These are phyloP conservation scores for Myrmecophaga tridactyla DNA, from an alignment of 2,113 vertebrate species.

Conservation along the genomic window DNA sequence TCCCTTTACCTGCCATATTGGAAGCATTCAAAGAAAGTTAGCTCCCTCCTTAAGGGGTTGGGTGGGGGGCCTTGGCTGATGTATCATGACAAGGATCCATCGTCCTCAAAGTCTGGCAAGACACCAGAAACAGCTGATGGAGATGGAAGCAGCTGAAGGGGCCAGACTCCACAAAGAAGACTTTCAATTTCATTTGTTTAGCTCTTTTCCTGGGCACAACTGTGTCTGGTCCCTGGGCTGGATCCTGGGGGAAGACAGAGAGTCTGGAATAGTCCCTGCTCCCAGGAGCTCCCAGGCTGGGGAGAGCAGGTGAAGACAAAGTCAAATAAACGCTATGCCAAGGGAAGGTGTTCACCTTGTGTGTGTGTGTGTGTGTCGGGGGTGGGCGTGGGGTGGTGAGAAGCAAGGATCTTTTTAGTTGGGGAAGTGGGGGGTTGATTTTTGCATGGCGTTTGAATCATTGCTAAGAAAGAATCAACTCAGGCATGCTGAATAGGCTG, in stretches of 20 bases:
- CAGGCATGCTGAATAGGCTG: not conserved
- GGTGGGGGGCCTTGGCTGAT: too few relatives aligned
- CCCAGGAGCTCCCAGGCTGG: not conserved
- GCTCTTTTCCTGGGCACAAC: not conserved
- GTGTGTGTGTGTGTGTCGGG: too few relatives aligned
- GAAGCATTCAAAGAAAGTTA: not conserved
- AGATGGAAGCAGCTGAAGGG: not conserved
- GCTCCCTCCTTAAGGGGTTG: not conserved
- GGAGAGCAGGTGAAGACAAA: not conserved
- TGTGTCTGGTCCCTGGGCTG: not conserved
- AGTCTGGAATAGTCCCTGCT: not conserved
- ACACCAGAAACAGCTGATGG: not conserved
- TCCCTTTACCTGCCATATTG: not conserved
- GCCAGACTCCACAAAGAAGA: not conserved
- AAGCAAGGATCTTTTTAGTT: not conserved
- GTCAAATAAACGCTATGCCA: not conserved
- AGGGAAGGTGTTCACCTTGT: too few relatives aligned
- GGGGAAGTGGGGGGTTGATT: not conserved
- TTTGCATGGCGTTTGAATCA: not conserved
- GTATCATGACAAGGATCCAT: too few relatives aligned
- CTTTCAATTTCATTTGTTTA: not conserved
- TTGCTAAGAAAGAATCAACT: not conserved
- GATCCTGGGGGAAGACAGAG: not conserved
- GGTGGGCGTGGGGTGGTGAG: too few relatives aligned
- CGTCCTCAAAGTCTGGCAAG: not conserved